Conservation (phyloP, 2,888 invertebrate species). For the Heliconius cydno region DNA sequence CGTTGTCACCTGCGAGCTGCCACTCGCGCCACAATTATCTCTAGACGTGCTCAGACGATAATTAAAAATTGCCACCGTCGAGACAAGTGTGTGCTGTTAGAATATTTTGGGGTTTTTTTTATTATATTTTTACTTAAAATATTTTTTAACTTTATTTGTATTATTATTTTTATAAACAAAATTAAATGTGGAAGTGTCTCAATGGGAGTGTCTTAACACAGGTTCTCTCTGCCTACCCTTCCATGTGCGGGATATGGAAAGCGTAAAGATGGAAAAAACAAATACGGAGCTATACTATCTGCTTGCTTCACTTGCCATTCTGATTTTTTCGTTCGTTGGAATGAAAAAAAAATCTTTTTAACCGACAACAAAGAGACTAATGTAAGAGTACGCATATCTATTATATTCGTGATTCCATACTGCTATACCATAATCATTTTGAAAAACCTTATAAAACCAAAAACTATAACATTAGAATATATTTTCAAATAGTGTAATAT, state of each 20-base stretch:
- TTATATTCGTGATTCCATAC: neutral
- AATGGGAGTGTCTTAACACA: neutral
- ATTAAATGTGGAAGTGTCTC: neutral
- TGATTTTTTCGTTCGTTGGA: too few species aligned
- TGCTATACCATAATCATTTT: too few species aligned
- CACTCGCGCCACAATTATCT: slow-evolving; percentile 52
- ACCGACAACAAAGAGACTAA: too few species aligned
- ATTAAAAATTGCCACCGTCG: slow-evolving; percentile 79
- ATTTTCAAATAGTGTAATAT: neutral
- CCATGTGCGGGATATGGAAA: too few species aligned
- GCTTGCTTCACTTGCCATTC: too few species aligned
- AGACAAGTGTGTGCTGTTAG: slow-evolving; percentile 58
- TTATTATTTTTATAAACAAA: neutral
- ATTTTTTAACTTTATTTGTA: neutral
- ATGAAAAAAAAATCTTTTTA: too few species aligned
- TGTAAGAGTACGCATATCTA: too few species aligned
- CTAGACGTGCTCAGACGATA: slow-evolving; percentile 78
- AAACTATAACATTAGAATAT: neutral
- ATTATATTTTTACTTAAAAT: neutral
- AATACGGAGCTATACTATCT: too few species aligned
- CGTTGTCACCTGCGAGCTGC: slow-evolving; percentile 69
- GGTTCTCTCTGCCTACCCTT: too few species aligned
- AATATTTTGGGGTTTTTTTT: neutral
- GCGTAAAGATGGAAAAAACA: too few species aligned
- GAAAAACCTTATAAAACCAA: too few species aligned